phyloP scores from a whole-genome alignment of 2,888 invertebrate genomes.

The Charanyca ferruginea region DNA sequence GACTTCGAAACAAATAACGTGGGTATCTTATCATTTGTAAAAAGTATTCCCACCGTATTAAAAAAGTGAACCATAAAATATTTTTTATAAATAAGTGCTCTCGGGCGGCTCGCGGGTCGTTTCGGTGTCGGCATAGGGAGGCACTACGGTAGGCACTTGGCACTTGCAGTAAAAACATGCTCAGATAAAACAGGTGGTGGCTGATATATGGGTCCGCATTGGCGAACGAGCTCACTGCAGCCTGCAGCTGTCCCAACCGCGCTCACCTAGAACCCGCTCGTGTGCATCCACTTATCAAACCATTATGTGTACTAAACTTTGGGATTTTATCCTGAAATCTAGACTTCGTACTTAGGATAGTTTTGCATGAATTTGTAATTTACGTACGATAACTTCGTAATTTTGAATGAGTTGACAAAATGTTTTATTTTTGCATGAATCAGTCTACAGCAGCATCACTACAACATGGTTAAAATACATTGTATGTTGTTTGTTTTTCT shows the following conservation, averaged over 20 bases:
- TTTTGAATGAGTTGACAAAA: constrained; percentile 39
- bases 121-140: constrained; percentile 43
- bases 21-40: constrained; percentile 30
- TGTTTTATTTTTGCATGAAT: constrained; percentile 13
- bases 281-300: constrained; percentile 57
- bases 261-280: constrained; percentile 50
- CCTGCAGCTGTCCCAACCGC: constrained; percentile 73
- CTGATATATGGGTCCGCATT: constrained; percentile 86
- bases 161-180: constrained; percentile 79
- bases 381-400: constrained; percentile 35
- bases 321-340: constrained; percentile 25
- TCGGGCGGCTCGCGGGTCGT: constrained; percentile 35
- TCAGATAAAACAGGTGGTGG: constrained; percentile 86
- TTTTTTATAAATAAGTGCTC: constrained; percentile 62
- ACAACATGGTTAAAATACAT: not conserved
- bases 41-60: constrained; percentile 50
- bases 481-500: not conserved
- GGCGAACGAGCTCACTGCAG: constrained; percentile 79
- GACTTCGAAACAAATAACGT: constrained; percentile 40
- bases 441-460: constrained; percentile 4
- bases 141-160: constrained; percentile 71
- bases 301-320: constrained; percentile 55
- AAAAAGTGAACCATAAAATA: constrained; percentile 54
- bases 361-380: constrained; percentile 38
- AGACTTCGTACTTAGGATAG: constrained; percentile 7